Conservation (phyloP, 2,113 vertebrate species). For the Dasyprocta punctata region DNA sequence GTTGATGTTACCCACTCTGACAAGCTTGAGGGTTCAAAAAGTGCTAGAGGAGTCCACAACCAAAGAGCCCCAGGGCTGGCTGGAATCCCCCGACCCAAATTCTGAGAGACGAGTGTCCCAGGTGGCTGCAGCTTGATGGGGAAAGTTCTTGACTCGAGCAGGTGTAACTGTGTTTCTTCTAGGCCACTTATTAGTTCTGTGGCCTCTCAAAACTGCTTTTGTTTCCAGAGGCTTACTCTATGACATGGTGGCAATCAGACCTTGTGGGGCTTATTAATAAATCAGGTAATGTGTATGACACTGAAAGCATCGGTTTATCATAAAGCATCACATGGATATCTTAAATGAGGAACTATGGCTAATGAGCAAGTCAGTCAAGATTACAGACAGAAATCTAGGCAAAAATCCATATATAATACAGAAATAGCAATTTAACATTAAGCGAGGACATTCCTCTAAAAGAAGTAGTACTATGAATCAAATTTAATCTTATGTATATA, state of each 20-base stretch:
- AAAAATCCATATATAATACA: neutral
- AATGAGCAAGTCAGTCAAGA: slow-evolving; percentile 9
- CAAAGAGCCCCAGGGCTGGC: neutral
- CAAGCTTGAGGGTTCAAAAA: neutral
- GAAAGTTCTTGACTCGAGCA: slow-evolving; percentile 29
- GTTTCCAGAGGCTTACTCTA: neutral
- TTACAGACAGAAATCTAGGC: neutral
- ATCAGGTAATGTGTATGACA: neutral
- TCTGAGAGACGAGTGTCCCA: neutral
- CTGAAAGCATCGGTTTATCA: neutral
- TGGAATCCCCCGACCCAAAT: neutral
- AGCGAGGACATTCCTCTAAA: neutral
- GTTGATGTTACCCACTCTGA: neutral
- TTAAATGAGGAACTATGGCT: neutral
- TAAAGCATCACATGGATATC: neutral
- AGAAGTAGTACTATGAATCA: neutral
- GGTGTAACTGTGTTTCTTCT: neutral
- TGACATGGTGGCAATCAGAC: neutral
- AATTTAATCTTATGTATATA: neutral
- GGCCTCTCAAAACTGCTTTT: neutral
- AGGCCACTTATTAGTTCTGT: neutral
- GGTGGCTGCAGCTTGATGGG: neutral
- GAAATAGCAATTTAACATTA: neutral
- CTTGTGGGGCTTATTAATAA: neutral
- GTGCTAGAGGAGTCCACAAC: neutral